Percentiles rank a stretch among this genome's conserved stretches.
These are phyloP conservation scores for Natator depressus DNA, from an alignment of 2,113 vertebrate genomes.

Conservation along the genomic window DNA sequence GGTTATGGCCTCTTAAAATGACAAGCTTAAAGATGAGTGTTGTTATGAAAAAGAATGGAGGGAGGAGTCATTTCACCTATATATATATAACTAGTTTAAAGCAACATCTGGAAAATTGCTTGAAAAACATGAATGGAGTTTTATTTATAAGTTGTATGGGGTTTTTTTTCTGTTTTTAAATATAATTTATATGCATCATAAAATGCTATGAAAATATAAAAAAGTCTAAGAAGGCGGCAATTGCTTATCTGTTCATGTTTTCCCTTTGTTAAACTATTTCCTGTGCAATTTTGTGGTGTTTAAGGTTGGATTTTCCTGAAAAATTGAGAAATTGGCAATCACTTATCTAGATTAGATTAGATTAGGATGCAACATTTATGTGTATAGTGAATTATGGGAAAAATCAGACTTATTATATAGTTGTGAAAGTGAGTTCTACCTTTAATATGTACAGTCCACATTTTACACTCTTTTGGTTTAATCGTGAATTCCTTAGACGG, in stretches of 20 bases:
- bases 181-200: conserved; percentile 34
- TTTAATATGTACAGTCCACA: not conserved
- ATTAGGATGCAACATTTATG: rapidly evolving
- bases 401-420: rapidly evolving
- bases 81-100: not conserved
- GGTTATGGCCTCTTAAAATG: not conserved
- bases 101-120: conserved; percentile 24
- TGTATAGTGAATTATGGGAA: rapidly evolving
- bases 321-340: not conserved
- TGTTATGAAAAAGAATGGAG: not conserved
- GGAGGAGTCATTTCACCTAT: not conserved
- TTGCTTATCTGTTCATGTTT: not conserved
- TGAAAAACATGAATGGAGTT: not conserved
- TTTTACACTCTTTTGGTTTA: not conserved
- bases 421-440: not conserved
- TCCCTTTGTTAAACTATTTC: conserved; percentile 33
- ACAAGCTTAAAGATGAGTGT: not conserved
- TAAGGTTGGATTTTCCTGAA: not conserved
- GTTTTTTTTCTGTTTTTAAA: not conserved
- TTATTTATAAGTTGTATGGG: conserved; percentile 18
- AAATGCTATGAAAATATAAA: not conserved
- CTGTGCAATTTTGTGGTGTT: conserved; percentile 1
- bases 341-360: not conserved
- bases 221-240: conserved; percentile 4
- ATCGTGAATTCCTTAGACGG: not conserved